phyloP scores from a whole-genome alignment of 2,797 vertebrate species.

The Cyprinella venusta region DNA sequence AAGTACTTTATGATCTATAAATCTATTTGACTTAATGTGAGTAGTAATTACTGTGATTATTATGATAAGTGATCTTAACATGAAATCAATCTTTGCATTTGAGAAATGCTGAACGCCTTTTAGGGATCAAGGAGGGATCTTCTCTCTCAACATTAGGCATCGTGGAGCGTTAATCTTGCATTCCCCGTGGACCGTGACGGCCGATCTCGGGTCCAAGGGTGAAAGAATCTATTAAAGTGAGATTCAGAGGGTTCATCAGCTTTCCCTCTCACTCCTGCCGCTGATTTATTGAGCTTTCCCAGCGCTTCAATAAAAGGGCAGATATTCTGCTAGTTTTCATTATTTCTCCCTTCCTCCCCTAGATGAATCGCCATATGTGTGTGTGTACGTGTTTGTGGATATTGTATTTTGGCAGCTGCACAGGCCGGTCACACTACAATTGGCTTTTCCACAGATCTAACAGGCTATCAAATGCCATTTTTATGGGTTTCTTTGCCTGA shows the following conservation, averaged over 20 bases:
- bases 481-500: conserved; percentile 32
- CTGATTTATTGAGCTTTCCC: conserved; percentile 15
- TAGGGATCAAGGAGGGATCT: too few relatives aligned
- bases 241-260: conserved; percentile 28
- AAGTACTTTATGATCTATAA: not conserved
- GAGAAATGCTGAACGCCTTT: not conserved
- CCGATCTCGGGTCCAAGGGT: not conserved
- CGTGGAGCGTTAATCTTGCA: not conserved
- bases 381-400: conserved; percentile 7
- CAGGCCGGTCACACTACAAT: conserved; percentile 36
- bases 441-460: conserved; percentile 42
- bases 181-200: not conserved
- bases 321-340: conserved; percentile 33
- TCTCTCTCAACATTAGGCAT: not conserved
- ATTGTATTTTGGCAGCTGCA: conserved; percentile 19
- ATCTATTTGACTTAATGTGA: not conserved
- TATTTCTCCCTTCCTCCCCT: not conserved
- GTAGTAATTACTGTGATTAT: not conserved
- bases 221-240: conserved; percentile 38
- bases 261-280: not conserved
- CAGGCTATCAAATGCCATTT: conserved; percentile 31
- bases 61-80: not conserved
- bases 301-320: conserved; percentile 20
- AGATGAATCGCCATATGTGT: conserved; percentile 10
- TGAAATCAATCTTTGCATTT: not conserved